Conservation (phyloP, 2,113 vertebrate species). For the Elgaria multicarinata region DNA sequence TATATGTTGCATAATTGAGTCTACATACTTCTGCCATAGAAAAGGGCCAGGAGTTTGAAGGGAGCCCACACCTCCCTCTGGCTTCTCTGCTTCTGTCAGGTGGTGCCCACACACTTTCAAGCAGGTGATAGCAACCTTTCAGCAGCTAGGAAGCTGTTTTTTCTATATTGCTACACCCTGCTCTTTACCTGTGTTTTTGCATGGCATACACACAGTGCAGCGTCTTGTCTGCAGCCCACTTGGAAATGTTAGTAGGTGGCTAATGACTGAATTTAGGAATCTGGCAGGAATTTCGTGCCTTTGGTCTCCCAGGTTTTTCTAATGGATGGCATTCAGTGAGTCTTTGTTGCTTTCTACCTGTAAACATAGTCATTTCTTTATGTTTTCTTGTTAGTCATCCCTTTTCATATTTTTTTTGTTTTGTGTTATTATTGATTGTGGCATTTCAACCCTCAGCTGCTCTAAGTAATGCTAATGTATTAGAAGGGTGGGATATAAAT, state of each 20-base stretch:
- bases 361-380: neutral
- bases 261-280: neutral
- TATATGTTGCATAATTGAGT: neutral
- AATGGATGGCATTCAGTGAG: neutral
- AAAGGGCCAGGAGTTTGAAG: neutral
- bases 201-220: no score
- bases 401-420: neutral
- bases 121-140: neutral
- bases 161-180: neutral
- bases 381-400: neutral
- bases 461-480: no score
- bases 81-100: neutral
- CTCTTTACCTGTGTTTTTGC: neutral
- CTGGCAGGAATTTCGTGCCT: rapidly evolving
- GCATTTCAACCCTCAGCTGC: no score
- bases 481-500: no score
- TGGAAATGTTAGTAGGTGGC: no score
- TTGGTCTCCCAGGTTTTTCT: neutral
- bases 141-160: no score
- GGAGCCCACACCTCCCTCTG: no score
- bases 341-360: neutral
- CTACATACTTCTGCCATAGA: neutral
- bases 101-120: neutral
- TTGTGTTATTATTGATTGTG: neutral
- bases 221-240: neutral